phyloP scores from a whole-genome alignment of 2,113 vertebrate genomes.

The Macaca mulatta region DNA sequence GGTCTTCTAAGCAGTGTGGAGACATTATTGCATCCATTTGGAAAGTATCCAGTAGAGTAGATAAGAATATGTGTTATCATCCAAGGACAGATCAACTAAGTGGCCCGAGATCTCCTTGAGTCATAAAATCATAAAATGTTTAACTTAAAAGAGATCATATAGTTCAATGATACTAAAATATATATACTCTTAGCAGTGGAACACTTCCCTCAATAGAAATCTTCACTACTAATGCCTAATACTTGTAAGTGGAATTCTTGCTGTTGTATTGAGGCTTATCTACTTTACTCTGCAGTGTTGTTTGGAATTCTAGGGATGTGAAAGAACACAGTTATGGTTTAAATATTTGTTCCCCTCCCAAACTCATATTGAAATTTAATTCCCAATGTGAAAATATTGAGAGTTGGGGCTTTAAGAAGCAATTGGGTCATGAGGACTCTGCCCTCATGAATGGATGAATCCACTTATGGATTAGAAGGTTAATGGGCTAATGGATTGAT shows the following conservation, averaged over 20 bases:
- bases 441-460: neutral
- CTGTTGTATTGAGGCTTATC: neutral
- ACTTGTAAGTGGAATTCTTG: neutral
- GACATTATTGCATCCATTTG: neutral
- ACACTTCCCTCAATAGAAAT: slow-evolving; percentile 8
- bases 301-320: neutral
- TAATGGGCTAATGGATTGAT: neutral
- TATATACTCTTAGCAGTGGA: neutral
- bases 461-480: neutral
- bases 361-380: neutral
- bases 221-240: neutral
- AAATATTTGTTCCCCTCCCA: neutral
- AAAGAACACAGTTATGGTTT: neutral
- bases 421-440: neutral
- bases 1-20: neutral
- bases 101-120: neutral
- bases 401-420: neutral
- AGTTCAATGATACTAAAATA: slow-evolving; percentile 27
- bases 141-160: neutral
- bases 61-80: slow-evolving; percentile 33
- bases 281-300: neutral
- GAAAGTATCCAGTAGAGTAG: neutral
- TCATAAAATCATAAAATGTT: slow-evolving; percentile 46
- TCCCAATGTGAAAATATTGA: neutral
- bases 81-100: slow-evolving; percentile 12